Conservation (phyloP, 2,113 vertebrate genomes). For the Petrocephalus zakoni region DNA sequence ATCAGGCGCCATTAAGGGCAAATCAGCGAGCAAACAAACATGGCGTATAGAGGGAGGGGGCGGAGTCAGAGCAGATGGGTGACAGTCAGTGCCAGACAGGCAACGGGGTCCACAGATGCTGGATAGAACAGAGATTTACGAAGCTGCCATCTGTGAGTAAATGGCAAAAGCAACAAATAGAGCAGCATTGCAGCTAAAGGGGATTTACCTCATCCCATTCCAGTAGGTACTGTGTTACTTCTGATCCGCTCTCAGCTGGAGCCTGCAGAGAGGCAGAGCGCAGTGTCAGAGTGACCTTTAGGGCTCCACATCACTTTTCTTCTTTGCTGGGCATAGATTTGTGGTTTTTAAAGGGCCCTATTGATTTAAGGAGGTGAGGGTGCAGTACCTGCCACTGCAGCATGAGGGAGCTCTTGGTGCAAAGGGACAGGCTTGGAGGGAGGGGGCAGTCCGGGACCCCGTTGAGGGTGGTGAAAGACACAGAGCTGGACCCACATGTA, state of each 20-base stretch:
- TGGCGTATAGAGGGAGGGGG: background rate
- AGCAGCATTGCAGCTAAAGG: background rate
- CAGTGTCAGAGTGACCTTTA: background rate
- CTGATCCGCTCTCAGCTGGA: conserved; percentile 80
- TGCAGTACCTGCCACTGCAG: conserved; percentile 77
- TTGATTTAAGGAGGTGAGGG: background rate
- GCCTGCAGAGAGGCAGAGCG: conserved; percentile 56
- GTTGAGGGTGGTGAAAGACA: conserved; percentile 77
- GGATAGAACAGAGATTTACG: background rate
- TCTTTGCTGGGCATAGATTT: background rate
- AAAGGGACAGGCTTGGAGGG: conserved; percentile 73
- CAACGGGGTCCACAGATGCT: background rate
- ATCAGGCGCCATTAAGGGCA: background rate
- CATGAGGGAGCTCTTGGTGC: conserved; percentile 76
- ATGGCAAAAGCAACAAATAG: background rate
- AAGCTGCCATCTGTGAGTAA: background rate
- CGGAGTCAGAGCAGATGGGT: background rate
- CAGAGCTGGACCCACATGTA: conserved; percentile 70
- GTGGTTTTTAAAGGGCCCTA: background rate
- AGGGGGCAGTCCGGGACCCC: conserved; percentile 72
- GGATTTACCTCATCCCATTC: conserved; percentile 81
- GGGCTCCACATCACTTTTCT: background rate
- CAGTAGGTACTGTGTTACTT: conserved; percentile 80
- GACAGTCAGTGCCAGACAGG: background rate
- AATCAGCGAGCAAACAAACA: background rate